A percentile compares a stretch with the other conserved stretches of the same genome.
Evolutionary conservation across 2,113 vertebrate genomes (phyloP).

Genomic region (Pristiophorus japonicus): DNA sequence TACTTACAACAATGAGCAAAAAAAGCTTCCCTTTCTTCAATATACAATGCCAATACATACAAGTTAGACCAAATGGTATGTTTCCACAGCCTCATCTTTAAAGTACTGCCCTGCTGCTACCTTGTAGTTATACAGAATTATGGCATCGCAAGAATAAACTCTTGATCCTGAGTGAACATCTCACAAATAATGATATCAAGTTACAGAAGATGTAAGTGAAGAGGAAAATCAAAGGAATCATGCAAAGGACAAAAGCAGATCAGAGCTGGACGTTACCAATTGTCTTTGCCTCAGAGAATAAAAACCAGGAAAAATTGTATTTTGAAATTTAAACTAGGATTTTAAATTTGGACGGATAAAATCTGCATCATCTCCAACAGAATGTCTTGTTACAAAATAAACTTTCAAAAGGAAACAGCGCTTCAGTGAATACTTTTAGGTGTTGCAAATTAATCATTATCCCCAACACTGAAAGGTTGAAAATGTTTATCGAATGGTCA

Average conservation of each 20-base stretch:
- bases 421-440: background rate
- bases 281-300: background rate
- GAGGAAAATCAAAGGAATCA: too few species aligned
- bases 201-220: too few species aligned
- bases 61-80: too few species aligned
- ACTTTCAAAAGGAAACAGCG: background rate
- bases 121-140: too few species aligned
- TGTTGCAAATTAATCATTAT: background rate
- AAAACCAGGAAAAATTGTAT: background rate
- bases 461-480: background rate
- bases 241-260: background rate
- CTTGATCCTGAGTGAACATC: too few species aligned
- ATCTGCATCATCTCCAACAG: background rate
- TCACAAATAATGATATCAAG: too few species aligned
- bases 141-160: too few species aligned
- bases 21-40: background rate
- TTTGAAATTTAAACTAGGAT: background rate
- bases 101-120: too few species aligned
- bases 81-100: too few species aligned
- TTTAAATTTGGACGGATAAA: background rate
- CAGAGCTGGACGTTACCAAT: background rate
- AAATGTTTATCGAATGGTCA: background rate
- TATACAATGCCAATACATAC: background rate
- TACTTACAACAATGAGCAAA: background rate
- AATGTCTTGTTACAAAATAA: background rate